Evolutionary conservation across 2,888 invertebrate species (phyloP).

Genomic region (Drosophila tanythrix): DNA sequence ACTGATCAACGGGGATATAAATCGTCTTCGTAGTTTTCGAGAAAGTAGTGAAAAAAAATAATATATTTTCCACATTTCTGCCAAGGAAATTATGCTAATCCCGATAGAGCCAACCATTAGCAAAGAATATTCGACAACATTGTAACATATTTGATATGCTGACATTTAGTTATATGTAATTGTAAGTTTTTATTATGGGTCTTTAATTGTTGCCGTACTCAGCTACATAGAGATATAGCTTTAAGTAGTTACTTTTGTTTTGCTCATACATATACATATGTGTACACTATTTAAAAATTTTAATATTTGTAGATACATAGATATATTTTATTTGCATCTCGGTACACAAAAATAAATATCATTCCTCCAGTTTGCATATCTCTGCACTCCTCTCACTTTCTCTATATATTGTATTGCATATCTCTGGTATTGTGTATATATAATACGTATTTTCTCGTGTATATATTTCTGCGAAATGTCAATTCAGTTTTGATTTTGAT

Average conservation of each 20-base stretch:
- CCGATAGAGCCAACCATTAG: neutral
- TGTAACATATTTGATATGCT: slow-evolving; percentile 74
- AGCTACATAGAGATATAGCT: slow-evolving; percentile 34
- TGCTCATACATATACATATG: slow-evolving; percentile 25
- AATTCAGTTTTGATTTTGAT: slow-evolving; percentile 25
- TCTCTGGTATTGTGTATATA: slow-evolving; percentile 37
- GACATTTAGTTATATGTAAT: slow-evolving; percentile 57
- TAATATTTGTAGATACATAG: slow-evolving; percentile 44
- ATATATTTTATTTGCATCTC: slow-evolving; percentile 37
- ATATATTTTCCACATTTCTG: neutral
- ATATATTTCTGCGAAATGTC: slow-evolving; percentile 40
- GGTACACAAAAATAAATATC: slow-evolving; percentile 75
- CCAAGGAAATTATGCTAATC: neutral
- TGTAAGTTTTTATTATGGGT: slow-evolving; percentile 61
- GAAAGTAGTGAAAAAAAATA: neutral
- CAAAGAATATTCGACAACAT: slow-evolving; percentile 21
- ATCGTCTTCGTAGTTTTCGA: neutral
- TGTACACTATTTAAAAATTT: slow-evolving; percentile 37
- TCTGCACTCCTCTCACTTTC: slow-evolving; percentile 29
- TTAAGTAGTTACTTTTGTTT: slow-evolving; percentile 27
- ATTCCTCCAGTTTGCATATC: slow-evolving; percentile 33
- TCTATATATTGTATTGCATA: slow-evolving; percentile 22
- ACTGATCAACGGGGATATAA: neutral
- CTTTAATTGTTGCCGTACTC: slow-evolving; percentile 47
- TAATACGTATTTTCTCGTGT: slow-evolving; percentile 31